Base-by-base conservation (phyloP, 2,888 invertebrate genomes). In the Parnassius smintheus region DNA sequence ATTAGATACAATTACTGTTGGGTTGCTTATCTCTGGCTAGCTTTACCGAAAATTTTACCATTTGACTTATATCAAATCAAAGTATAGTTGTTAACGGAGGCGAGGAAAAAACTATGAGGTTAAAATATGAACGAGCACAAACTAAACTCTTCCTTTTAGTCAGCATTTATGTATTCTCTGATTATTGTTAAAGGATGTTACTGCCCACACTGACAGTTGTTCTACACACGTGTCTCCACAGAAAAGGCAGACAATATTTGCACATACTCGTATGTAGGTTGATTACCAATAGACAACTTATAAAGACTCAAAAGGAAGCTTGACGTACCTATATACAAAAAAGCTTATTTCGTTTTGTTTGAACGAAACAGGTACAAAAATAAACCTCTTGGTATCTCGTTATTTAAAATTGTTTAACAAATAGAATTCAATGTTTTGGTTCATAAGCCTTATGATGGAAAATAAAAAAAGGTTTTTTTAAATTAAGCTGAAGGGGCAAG, bases 241-340 rank as follows among this genome's bases (percentile, higher is more conserved):
- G 71, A 76, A 82, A 75, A 81, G 83, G 79, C 66, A 62, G 69
- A 75, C 73, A 70, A 80, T 74, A 82, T 84, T 85, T 81, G 77
- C 81, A 85, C 83, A 35, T 35, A 35, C 18, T 18, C 18, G 72
- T 75, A 81, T 78, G 82, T 83, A 82, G 80, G 81, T 78, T 76
- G 75, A 73, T 74, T 72, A 72, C 72, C 72, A 70, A 68, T 56
- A 61, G 55, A 73, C 72, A 41, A 2, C 25, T 50, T 61, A 13
- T 35, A 56, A 55, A 56, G 50, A 55, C 54, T 55, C 45, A 9
- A 42, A 58, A 58, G 54, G 57, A 62, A 62, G 55, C 58, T 58
- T 62, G 62, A 46, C 41, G 45, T 45, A 18, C 18, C 18, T 18
- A 56, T 49, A 35, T 35, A 35, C 7, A 35, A 35, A 35, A 35